phyloP scores from a whole-genome alignment of 2,113 vertebrate genomes.

The Sciurus niger region DNA sequence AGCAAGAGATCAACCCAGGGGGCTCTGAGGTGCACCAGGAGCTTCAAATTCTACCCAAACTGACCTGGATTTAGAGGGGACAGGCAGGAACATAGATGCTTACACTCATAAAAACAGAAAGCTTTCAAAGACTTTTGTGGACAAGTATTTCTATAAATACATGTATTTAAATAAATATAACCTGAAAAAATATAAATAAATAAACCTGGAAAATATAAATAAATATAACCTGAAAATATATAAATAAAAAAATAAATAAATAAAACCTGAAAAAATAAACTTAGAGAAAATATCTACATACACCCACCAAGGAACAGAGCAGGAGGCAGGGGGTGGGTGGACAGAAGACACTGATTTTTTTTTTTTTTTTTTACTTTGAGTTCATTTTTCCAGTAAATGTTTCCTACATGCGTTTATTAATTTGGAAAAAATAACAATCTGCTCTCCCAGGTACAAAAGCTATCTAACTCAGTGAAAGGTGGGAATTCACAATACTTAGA shows the following conservation, averaged over 20 bases:
- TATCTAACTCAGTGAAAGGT: not conserved
- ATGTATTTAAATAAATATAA: not conserved
- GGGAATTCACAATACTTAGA: not conserved
- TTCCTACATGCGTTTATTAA: not conserved
- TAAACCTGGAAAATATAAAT: too few species aligned
- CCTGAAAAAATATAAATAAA: not conserved
- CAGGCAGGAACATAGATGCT: not conserved
- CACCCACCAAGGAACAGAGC: not conserved
- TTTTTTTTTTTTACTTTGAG: not conserved
- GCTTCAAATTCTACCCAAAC: not conserved
- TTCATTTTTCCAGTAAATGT: not conserved
- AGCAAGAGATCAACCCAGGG: conserved; percentile 44
- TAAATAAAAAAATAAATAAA: not conserved
- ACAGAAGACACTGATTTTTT: not conserved
- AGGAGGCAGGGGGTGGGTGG: too few species aligned
- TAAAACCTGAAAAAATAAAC: not conserved
- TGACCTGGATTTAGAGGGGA: not conserved
- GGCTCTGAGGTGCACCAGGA: not conserved
- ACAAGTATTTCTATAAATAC: not conserved
- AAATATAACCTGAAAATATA: not conserved
- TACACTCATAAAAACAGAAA: not conserved
- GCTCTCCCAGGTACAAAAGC: not conserved
- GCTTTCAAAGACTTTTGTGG: not conserved
- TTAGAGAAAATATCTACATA: not conserved
- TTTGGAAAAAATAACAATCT: not conserved